Base-by-base conservation (phyloP, 2,797 vertebrate genomes). In the Ispidina lecontei region DNA sequence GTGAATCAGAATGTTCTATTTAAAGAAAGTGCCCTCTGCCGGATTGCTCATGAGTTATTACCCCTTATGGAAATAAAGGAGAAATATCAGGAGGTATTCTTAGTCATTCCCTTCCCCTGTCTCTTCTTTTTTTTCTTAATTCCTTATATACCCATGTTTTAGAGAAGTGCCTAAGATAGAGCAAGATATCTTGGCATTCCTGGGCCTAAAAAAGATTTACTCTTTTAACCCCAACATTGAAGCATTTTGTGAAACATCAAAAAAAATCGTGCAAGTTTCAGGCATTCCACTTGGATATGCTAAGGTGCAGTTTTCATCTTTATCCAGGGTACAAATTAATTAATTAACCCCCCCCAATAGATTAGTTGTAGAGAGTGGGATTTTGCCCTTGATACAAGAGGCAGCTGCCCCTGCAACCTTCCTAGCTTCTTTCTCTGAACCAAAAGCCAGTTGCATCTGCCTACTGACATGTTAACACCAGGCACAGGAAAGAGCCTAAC, bases 1-100 rank as follows among this genome's bases (percentile, higher is more conserved):
- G 97, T 98, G 97, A 98, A 98, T 98, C 97, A 98, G 98, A 97
- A 93, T 8, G 90, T 97, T 98, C 98, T 98, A 98, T 98, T 98
- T 98, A 98, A 98, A 98, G 97, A 67, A 95, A 97, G 97, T 96
- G 95, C 97, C 97, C 97, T 97, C 96, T 94, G 97, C 97, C 86
- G 96, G 96, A 96, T 93, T 93, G 96, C 84, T 77, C 94, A 96
- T 96, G 96, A 97, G 96, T 97, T 98, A 98, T 98, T 98, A 97
- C 98, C 97, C 97, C 98, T 98, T 98, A 98, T 98, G 98, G 97
- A 98, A 98, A 96, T 97, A 94, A 94, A 96, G 95, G 95, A 97
- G 96, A 95, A 91, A 96, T 96, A 95, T 95, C 91, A 73, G 91
- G 97, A 96, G 97, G 97, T 97, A 97, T 97, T 98, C 97, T 98